Evolutionary conservation across 2,888 invertebrate genomes (phyloP).

Genomic region (Tinea trinotella): DNA sequence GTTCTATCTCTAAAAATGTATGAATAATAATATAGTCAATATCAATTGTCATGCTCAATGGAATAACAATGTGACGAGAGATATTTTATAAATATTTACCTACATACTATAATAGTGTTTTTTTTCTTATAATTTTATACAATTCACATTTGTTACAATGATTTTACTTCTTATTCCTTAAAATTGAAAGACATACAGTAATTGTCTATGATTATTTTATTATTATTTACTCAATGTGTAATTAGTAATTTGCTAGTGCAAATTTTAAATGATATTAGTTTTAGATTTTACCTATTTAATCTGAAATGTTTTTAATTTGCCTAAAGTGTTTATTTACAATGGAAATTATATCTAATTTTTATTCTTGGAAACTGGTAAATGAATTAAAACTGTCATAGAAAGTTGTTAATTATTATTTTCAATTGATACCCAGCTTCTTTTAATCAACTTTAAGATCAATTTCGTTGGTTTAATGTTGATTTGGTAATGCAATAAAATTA

Average conservation of each 20-base stretch:
- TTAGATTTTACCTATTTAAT: slow-evolving; percentile 13
- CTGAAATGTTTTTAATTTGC: slow-evolving; percentile 17
- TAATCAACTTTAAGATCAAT: too few species aligned
- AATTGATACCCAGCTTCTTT: background rate
- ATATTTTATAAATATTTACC: slow-evolving; percentile 37
- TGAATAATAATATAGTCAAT: too few species aligned
- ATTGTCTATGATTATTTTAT: background rate
- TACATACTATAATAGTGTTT: slow-evolving; percentile 3
- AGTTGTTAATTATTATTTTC: slow-evolving; percentile 17
- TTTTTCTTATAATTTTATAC: slow-evolving; percentile 13
- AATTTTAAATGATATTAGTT: slow-evolving; percentile 3
- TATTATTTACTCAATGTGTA: slow-evolving; percentile 38
- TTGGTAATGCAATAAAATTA: too few species aligned
- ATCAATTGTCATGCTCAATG: slow-evolving; percentile 35
- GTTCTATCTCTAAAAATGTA: too few species aligned
- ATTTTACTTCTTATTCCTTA: slow-evolving; percentile 31
- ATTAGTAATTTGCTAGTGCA: slow-evolving; percentile 30
- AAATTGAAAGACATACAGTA: background rate
- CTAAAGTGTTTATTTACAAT: slow-evolving; percentile 39
- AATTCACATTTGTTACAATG: slow-evolving; percentile 20
- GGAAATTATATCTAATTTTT: slow-evolving; percentile 50
- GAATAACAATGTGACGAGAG: slow-evolving; percentile 67
- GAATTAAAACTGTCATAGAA: slow-evolving; percentile 44
- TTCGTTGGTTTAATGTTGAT: too few species aligned
- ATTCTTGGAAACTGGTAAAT: slow-evolving; percentile 52